Evolutionary conservation across 2,797 vertebrate species (phyloP), one percentile per base, ranked within the genome.

Genomic region (Anomalospiza imberbis): DNA sequence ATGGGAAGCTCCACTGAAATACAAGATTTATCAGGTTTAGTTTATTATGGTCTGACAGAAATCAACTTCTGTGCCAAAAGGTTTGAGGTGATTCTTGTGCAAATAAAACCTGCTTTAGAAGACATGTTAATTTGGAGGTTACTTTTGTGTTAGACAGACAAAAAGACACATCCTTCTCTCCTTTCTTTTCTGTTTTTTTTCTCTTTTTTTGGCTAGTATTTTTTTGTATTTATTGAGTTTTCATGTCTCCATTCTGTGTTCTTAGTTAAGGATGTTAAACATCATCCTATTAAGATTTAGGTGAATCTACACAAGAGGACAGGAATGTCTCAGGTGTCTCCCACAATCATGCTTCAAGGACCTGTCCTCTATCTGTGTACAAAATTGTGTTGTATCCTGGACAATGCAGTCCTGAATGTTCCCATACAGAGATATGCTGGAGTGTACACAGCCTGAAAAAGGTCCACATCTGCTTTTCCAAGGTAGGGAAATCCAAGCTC

Each of bases 91-190:
- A 61, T 70, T 54, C 7, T 61, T 17, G 28, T 58, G 13, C 28
- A 89, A 53, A n/a, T 32, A 71, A 80, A 63, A 18, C 2, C 11
- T 60, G 7, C 3, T 22, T 2, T 3, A 45, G 25, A 86, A 83
- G 17, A 55, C 4, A 13, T 1, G 1, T 51, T 62, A 21, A 70
- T 95, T 76, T 13, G 4, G 48, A 45, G 5, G 8, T 31, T 63
- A n/a, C 9, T 78, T 77, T 57, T 63, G 14, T 7, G 2, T 36
- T 4, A 70, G 26, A 72, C 34, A 70, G 10, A 60, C 15, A 72
- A 70, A 91, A 65, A 1, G 0, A 5, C 3, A 17, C 7, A 32
- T 25, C 0, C 13, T 72, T 51, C 15, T 2, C 8, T 45, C 5
- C 3, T 12, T 31, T 26, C 51, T 12, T 21, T 15, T 10, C 34